Percentiles rank a stretch among this genome's conserved stretches.
These are phyloP conservation scores for Cheilinus undulatus DNA, from an alignment of 2,113 vertebrate species.

Conservation along the genomic window DNA sequence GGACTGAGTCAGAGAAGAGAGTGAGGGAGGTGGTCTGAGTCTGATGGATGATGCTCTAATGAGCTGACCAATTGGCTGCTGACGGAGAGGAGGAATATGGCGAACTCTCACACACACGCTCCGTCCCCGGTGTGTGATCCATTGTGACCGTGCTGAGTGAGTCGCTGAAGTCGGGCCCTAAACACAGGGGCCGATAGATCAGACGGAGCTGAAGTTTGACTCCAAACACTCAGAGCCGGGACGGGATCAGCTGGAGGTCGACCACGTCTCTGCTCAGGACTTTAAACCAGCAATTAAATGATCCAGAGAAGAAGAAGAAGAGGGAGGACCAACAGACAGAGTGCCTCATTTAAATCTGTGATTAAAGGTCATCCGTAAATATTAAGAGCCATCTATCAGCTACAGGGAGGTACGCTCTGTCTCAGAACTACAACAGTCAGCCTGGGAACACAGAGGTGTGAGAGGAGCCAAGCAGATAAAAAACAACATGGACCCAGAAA, in stretches of 20 bases:
- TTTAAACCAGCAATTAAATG: neutral
- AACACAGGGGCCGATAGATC: constrained; percentile 64
- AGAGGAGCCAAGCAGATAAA: neutral
- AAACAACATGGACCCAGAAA: neutral
- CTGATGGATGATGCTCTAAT: constrained; percentile 55
- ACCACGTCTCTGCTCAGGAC: constrained; percentile 19
- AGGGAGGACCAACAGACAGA: constrained; percentile 40
- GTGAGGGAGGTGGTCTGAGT: constrained; percentile 10
- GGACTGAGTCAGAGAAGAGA: constrained; percentile 2
- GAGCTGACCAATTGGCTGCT: constrained; percentile 51
- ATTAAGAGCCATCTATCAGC: constrained; percentile 57
- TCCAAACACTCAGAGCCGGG: constrained; percentile 58
- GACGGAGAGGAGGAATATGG: constrained; percentile 49
- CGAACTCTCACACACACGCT: constrained; percentile 19
- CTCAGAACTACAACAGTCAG: constrained; percentile 10
- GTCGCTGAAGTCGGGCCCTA: constrained; percentile 34
- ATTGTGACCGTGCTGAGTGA: constrained; percentile 50
- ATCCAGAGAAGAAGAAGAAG: constrained; percentile 30
- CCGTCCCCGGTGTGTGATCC: constrained; percentile 57
- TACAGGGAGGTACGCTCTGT: neutral
- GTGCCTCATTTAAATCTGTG: constrained; percentile 44
- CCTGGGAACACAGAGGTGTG: constrained; percentile 1
- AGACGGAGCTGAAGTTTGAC: constrained; percentile 63
- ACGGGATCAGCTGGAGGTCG: constrained; percentile 64
- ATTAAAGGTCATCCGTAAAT: constrained; percentile 59